phyloP scores from a whole-genome alignment of 2,797 vertebrate genomes.

The Hafferia zeledoni region DNA sequence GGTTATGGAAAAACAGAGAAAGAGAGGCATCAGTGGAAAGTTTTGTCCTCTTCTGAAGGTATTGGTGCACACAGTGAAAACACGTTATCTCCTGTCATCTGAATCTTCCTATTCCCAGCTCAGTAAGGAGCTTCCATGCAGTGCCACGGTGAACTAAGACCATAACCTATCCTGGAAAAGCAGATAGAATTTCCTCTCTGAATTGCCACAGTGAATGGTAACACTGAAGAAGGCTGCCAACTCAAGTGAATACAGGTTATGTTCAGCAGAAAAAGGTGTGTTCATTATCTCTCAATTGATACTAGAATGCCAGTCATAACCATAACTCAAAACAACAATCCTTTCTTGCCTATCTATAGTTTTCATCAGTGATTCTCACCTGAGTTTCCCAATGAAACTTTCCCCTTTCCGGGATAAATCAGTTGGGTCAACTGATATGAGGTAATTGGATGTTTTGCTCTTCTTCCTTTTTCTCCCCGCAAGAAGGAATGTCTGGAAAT shows the following conservation, averaged over 20 bases:
- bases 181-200: neutral
- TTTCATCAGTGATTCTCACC: constrained; percentile 74
- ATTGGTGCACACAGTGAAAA: neutral
- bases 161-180: neutral
- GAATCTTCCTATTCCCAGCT: neutral
- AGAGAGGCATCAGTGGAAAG: neutral
- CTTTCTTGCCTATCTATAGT: neutral
- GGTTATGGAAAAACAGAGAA: constrained; percentile 13
- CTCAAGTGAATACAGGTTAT: neutral
- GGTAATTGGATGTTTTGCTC: constrained; percentile 97
- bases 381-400: constrained; percentile 95
- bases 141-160: neutral
- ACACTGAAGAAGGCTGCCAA: neutral
- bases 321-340: neutral
- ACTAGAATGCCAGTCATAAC: neutral
- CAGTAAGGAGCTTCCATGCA: neutral
- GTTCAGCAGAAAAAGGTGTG: neutral
- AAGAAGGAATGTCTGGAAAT: constrained; percentile 88
- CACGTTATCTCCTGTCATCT: neutral
- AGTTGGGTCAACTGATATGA: constrained; percentile 93
- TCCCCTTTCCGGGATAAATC: constrained; percentile 93
- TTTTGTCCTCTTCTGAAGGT: neutral
- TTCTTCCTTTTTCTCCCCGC: constrained; percentile 97
- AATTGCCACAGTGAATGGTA: neutral
- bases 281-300: neutral